Base-by-base conservation (phyloP, 2,888 invertebrate species). In the Cetonia aurata region DNA sequence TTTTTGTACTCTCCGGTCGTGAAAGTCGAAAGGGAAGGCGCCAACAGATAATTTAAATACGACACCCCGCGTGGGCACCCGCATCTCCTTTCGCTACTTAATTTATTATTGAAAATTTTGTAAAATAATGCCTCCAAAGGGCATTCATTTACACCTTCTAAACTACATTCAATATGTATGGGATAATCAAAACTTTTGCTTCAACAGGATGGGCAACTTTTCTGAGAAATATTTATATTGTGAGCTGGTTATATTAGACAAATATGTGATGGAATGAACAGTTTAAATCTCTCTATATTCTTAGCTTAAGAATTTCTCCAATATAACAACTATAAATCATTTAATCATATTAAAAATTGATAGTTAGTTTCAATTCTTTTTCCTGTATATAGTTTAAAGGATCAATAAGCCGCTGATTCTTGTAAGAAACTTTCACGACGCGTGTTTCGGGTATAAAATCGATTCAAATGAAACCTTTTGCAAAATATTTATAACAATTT, bases 81-180 rank as follows among this genome's bases (percentile, higher is more conserved):
- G 25, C 6, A 44, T 31, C 6, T 57, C 13, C 33, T 62, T 62
- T 15, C 31, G 33, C 9, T 25, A 48, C 48, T 50, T 60, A 60
- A 48, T 60, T 48, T 13, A 62, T 62, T 62, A 62, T 62, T 62
- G 31, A 62, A 62, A 62, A 62, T 48, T 46, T 62, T 15, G 9
- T 4, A 33, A 62, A 48, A 48, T 60, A 33, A 33, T 9, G 25
- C 46, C 56, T 57, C 12, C 56, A 31, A 25, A 67, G 17, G 25
- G 33, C 25, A 56, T 56, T 67, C 56, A 44, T 56, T 67, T 67
- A 56, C 46, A 46, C n/a, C 6, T n/a, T 56, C 46, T 48, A 67
- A 57, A 67, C 67, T 70, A 67, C 70, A 41, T 70, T 41, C 52
- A 66, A 52, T 70, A 70, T 70, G 66, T 66, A 70, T 41, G 48